These are phyloP conservation scores for Conus ventricosus DNA, from an alignment of 1,140 invertebrate species.

Conservation along the genomic window DNA sequence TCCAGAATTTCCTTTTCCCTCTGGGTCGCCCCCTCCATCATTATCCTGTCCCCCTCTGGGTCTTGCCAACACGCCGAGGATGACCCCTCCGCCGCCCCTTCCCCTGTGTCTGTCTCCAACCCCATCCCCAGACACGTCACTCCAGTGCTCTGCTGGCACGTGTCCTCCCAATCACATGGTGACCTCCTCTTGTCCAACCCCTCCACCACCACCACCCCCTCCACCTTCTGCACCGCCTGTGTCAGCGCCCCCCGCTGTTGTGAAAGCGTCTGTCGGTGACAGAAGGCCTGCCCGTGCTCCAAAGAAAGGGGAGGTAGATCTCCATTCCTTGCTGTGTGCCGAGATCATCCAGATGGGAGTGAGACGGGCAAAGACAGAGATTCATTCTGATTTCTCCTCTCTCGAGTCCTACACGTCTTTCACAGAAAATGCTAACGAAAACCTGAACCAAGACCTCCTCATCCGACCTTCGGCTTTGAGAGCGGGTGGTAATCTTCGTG, in stretches of 20 bases:
- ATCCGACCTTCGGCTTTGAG: not conserved
- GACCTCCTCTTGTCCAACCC: not conserved
- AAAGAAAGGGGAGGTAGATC: not conserved
- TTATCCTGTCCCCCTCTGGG: not conserved
- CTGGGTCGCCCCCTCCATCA: not conserved
- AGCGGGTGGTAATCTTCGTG: not conserved
- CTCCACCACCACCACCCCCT: not conserved
- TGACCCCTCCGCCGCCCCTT: not conserved
- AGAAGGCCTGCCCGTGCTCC: not conserved
- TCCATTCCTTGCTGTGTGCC: slow-evolving; percentile 4
- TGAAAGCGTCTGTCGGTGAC: not conserved
- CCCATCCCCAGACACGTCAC: not conserved
- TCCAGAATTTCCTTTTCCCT: not conserved
- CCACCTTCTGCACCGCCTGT: not conserved
- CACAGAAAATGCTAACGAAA: not conserved
- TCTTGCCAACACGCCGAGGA: not conserved
- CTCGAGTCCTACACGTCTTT: not conserved
- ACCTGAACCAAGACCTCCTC: not conserved
- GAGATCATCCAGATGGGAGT: slow-evolving; percentile 7
- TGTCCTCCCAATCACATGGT: not conserved
- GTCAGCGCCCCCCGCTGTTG: not conserved
- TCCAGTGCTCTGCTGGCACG: not conserved
- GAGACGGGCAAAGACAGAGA: not conserved
- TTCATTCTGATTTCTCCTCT: not conserved
- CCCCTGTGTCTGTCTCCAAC: not conserved